A percentile compares a stretch with the other conserved stretches of the same genome.
These are phyloP conservation scores for Patella pellucida DNA, from an alignment of 2,888 invertebrate species.

Conservation along the genomic window DNA sequence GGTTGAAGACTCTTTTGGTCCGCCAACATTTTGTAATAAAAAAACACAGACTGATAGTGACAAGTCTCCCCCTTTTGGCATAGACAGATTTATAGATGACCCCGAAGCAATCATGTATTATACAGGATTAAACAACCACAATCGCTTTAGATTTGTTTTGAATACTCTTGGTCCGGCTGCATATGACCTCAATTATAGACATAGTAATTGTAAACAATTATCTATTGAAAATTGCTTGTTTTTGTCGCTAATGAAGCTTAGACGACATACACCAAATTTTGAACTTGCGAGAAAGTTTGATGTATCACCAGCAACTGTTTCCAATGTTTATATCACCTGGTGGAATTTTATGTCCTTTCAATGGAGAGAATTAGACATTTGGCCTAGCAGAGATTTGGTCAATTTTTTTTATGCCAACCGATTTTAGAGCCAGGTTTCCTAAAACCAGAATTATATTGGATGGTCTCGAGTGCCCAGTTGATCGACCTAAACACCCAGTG, in stretches of 20 bases:
- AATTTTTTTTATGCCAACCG: constrained; percentile 29
- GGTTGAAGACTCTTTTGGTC: no score
- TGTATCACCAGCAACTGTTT: not conserved
- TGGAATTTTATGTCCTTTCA: not conserved
- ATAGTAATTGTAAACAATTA: not conserved
- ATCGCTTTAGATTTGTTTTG: not conserved
- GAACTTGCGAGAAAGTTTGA: not conserved
- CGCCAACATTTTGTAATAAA: no score
- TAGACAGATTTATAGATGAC: not conserved
- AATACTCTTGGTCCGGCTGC: not conserved
- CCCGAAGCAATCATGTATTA: not conserved
- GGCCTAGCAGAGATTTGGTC: constrained; percentile 22
- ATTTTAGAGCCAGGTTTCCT: constrained; percentile 28
- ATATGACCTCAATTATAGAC: not conserved
- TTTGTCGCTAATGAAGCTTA: constrained; percentile 11
- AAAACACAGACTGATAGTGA: no score
- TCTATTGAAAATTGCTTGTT: constrained; percentile 3
- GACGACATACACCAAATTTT: not conserved
- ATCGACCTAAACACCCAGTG: constrained; percentile 23
- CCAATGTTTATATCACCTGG: not conserved
- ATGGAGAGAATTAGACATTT: not conserved
- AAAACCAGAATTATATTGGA: constrained; percentile 9
- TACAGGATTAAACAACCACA: not conserved
- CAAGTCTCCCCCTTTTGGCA: not conserved
- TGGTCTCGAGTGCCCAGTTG: constrained; percentile 24